Base-by-base conservation (phyloP, 2,888 invertebrate species). In the Pristionchus japonicus region DNA sequence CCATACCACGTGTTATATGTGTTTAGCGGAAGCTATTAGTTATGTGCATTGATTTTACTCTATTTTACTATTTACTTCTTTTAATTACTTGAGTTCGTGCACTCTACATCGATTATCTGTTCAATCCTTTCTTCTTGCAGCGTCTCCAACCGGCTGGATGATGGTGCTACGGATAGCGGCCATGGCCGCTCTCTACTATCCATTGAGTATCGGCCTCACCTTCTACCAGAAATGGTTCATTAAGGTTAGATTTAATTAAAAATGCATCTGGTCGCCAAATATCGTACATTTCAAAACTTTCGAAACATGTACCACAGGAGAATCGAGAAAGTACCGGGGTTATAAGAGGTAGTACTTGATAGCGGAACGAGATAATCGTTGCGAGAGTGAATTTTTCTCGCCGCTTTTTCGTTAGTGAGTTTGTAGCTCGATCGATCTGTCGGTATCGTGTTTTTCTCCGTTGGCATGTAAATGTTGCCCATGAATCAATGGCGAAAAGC, bases 211-310 rank as follows among this genome's bases (percentile, higher is more conserved):
- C 93, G 97, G 97, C 80, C 96, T 99, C 87, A 99, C 98, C 17
- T 99, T 99, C 95, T 99, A 98, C 95, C 98, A 99, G 95, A 96
- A 98, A 96, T 97, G 97, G 96, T 96, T 98, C 88, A 96, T 97
- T 90, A 96, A 97, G 96, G 97, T 97, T 95, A 93, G 94, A 91
- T 49, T 77, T 23, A 34, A 87, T 61, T 47, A 47, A 4, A 6
- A 7, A 34, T 6, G 31, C 3, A 13, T 31, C 13, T 85, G n/a
- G n/a, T n/a, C n/a, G 4, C 31, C 3, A 9, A 13, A 64, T 15
- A 64, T 3, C 9, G 31, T 13, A 11, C 11, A 13, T 34, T 17
- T 3, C 13, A 64, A 64, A 3, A 31, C 9, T 31, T 31, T 11
- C 27, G 17, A 64, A 64, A 27, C 31, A 31, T 6, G 31, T 57